Percentiles rank a stretch among this genome's conserved stretches.
These are phyloP conservation scores for Thereva unica DNA, from an alignment of 2,888 invertebrate genomes.

Conservation along the genomic window DNA sequence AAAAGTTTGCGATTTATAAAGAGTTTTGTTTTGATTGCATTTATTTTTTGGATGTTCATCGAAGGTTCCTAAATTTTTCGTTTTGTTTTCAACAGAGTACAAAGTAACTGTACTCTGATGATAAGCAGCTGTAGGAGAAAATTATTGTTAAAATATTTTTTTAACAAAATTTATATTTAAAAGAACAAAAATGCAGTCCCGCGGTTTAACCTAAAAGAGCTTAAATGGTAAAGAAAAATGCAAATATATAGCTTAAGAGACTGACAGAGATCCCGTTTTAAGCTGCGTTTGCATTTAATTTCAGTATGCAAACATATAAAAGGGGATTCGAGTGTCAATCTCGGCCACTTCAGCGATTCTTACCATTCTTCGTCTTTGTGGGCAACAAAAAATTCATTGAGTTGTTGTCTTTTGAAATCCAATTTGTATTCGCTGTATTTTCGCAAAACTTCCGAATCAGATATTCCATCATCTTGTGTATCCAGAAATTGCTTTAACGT, in stretches of 20 bases:
- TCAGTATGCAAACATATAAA: too few species aligned
- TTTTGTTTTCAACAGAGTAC: slow-evolving; percentile 9
- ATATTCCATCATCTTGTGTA: slow-evolving; percentile 96
- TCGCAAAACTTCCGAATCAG: slow-evolving; percentile 93
- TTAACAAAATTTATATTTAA: slow-evolving; percentile 1
- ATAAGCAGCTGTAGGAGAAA: slow-evolving; percentile 42
- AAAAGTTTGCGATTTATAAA: slow-evolving; percentile 11
- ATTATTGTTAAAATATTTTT: slow-evolving; percentile 35
- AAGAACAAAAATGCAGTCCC: too few species aligned
- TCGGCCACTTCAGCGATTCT: slow-evolving; percentile 51
- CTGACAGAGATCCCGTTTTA: too few species aligned
- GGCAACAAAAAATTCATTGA: slow-evolving; percentile 97
- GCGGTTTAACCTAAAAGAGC: too few species aligned
- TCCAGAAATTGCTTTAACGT: slow-evolving; percentile 95
- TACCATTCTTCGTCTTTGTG: slow-evolving; percentile 99
- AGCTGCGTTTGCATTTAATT: too few species aligned
- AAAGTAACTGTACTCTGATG: slow-evolving; percentile 34
- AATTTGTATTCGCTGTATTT: slow-evolving; percentile 98
- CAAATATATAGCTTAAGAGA: neutral
- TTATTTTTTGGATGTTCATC: slow-evolving; percentile 14
- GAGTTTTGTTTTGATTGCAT: slow-evolving; percentile 4
- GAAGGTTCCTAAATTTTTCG: slow-evolving; percentile 19
- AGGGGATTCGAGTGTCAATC: slow-evolving; percentile 26
- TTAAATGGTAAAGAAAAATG: slow-evolving; percentile 14
- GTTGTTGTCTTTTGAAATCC: slow-evolving; percentile 93